Evolutionary conservation across 2,888 invertebrate genomes (phyloP).

Genomic region (Chaetoderma sp.): DNA sequence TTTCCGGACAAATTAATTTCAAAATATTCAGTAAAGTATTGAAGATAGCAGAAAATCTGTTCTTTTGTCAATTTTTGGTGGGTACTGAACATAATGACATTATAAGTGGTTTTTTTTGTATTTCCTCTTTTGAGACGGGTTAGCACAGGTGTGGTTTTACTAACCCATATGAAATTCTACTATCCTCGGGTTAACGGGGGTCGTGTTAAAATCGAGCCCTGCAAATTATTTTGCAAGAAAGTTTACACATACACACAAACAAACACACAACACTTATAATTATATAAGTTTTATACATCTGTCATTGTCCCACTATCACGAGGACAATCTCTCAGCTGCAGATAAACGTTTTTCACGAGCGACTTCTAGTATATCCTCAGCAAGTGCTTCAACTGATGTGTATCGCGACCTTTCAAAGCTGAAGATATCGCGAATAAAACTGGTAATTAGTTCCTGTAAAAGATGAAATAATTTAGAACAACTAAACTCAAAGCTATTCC

Average conservation of each 20-base stretch:
- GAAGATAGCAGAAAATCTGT: too few relatives aligned
- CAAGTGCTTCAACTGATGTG: constrained; percentile 87
- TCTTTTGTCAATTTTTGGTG: too few relatives aligned
- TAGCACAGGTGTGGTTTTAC: too few relatives aligned
- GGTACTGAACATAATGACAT: too few relatives aligned
- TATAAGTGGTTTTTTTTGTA: neutral
- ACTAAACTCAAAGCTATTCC: neutral
- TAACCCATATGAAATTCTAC: too few relatives aligned
- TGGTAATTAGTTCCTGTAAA: constrained; percentile 84
- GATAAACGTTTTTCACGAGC: constrained; percentile 43
- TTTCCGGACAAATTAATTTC: too few relatives aligned
- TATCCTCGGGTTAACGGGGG: too few relatives aligned
- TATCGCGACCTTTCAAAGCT: constrained; percentile 91
- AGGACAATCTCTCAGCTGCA: constrained; percentile 32
- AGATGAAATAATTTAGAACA: constrained; percentile 14
- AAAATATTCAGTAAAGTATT: too few relatives aligned
- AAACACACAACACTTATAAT: too few relatives aligned
- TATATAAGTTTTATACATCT: too few relatives aligned
- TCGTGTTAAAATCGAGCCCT: neutral
- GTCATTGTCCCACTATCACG: neutral
- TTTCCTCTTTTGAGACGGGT: too few relatives aligned
- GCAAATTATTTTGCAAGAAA: neutral
- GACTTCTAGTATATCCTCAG: constrained; percentile 79
- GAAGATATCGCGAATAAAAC: constrained; percentile 91
- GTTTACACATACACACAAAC: constrained; percentile 4